Evolutionary conservation across 2,797 vertebrate species (phyloP).

Genomic region (Knipowitschia caucasica): DNA sequence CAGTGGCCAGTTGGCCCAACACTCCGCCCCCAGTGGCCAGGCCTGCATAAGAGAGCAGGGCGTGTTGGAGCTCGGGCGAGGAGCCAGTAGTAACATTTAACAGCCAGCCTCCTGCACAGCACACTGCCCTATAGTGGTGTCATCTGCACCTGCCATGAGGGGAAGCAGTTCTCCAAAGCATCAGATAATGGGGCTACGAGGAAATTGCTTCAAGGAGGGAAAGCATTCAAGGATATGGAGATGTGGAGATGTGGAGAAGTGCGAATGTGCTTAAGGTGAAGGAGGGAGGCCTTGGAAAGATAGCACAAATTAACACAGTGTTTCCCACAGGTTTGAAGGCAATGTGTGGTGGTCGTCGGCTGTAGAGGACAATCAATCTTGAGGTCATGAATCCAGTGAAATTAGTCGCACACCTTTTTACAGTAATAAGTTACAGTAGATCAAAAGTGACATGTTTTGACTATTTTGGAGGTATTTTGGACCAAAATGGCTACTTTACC

Average conservation of each 20-base stretch:
- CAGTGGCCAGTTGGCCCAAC: constrained; percentile 73
- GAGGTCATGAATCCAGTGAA: too few relatives aligned
- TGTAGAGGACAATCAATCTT: too few relatives aligned
- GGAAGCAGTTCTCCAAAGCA: constrained; percentile 57
- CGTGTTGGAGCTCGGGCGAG: constrained; percentile 57
- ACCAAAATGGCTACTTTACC: too few relatives aligned
- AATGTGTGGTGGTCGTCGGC: too few relatives aligned
- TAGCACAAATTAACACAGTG: constrained; percentile 62
- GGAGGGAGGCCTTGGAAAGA: constrained; percentile 59
- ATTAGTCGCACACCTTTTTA: too few relatives aligned
- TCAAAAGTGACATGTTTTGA: too few relatives aligned
- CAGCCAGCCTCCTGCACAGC: constrained; percentile 59
- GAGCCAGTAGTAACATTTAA: constrained; percentile 60
- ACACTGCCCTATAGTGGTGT: constrained; percentile 55
- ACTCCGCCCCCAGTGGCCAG: constrained; percentile 65
- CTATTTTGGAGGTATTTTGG: too few relatives aligned
- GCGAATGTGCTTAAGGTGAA: constrained; percentile 55
- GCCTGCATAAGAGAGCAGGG: constrained; percentile 58
- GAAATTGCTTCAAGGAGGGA: constrained; percentile 75
- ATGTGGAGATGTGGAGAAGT: constrained; percentile 51
- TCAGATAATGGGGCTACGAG: constrained; percentile 71
- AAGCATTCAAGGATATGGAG: constrained; percentile 58
- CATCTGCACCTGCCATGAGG: constrained; percentile 68
- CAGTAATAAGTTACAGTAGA: too few relatives aligned
- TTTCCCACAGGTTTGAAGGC: too few relatives aligned